These are phyloP conservation scores for Silurus asotus DNA, from an alignment of 2,113 vertebrate genomes.

Conservation along the genomic window DNA sequence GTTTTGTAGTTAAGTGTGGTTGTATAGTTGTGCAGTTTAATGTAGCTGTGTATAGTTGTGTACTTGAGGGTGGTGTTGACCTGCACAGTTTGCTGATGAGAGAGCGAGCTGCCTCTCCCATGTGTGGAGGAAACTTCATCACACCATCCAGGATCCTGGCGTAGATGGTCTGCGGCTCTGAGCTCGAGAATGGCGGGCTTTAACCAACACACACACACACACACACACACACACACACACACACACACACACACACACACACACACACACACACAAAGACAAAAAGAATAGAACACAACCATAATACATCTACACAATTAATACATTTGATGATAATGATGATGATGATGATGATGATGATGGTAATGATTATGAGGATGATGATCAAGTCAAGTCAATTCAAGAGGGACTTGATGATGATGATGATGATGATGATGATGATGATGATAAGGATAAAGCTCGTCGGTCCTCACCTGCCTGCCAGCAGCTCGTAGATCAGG, in stretches of 20 bases:
- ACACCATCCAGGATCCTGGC: slow-evolving; percentile 76
- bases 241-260: not conserved
- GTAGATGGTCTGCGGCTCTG: slow-evolving; percentile 80
- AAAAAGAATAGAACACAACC: not conserved
- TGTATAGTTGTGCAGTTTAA: too few species aligned
- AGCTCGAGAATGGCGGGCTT: slow-evolving; percentile 80
- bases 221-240: not conserved
- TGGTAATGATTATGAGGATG: too few species aligned
- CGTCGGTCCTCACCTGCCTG: slow-evolving; percentile 71
- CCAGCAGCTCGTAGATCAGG: slow-evolving; percentile 78
- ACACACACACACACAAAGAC: not conserved
- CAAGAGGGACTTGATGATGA: not conserved
- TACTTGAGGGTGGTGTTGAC: slow-evolving; percentile 53
- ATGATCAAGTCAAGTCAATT: too few species aligned
- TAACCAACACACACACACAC: not conserved
- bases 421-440: too few species aligned
- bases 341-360: too few species aligned
- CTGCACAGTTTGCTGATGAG: slow-evolving; percentile 79
- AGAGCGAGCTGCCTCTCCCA: slow-evolving; percentile 76
- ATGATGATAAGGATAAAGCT: not conserved
- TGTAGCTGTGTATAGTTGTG: too few species aligned
- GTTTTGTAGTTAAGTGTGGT: too few species aligned
- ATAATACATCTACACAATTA: too few species aligned
- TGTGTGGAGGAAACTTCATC: slow-evolving; percentile 72
- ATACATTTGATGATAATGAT: too few species aligned